A percentile compares a stretch with the other conserved stretches of the same genome.
Evolutionary conservation across 2,888 invertebrate species (phyloP).

Genomic region (Stratiomys singularior): DNA sequence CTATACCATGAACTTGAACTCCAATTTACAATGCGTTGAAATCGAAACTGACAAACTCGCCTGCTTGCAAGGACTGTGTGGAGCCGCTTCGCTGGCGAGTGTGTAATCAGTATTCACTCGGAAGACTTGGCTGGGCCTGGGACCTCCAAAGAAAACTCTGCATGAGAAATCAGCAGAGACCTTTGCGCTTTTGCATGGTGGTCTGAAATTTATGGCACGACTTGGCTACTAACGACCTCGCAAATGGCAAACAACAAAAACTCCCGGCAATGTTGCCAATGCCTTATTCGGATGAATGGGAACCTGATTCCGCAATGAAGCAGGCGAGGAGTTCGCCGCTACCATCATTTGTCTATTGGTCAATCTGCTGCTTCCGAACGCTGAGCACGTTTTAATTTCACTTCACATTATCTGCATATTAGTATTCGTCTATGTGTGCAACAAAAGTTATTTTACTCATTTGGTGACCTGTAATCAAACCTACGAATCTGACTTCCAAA

Average conservation of each 20-base stretch:
- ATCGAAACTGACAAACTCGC: constrained; percentile 40
- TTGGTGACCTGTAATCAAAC: too few relatives aligned
- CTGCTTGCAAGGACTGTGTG: background rate
- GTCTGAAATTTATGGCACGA: constrained; percentile 45
- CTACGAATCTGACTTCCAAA: too few relatives aligned
- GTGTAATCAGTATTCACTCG: background rate
- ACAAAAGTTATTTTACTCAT: too few relatives aligned
- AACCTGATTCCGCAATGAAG: background rate
- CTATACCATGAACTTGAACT: constrained; percentile 33
- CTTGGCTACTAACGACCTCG: constrained; percentile 33
- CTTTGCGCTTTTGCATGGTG: constrained; percentile 44
- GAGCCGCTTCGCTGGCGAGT: background rate
- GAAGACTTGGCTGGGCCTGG: background rate
- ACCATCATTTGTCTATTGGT: too few relatives aligned
- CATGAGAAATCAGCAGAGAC: constrained; percentile 38
- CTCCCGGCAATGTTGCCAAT: constrained; percentile 25
- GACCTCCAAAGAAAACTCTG: constrained; percentile 27
- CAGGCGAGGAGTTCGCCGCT: too few relatives aligned
- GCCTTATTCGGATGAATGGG: background rate
- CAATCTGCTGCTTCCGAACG: too few relatives aligned
- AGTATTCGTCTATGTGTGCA: too few relatives aligned
- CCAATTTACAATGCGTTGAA: constrained; percentile 41
- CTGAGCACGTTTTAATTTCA: too few relatives aligned
- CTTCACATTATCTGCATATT: too few relatives aligned
- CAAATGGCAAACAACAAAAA: constrained; percentile 11